Percentiles rank a stretch among this genome's conserved stretches.
Conservation (phyloP, 2,888 invertebrate genomes). For the Xanthostigma xanthostigma region DNA sequence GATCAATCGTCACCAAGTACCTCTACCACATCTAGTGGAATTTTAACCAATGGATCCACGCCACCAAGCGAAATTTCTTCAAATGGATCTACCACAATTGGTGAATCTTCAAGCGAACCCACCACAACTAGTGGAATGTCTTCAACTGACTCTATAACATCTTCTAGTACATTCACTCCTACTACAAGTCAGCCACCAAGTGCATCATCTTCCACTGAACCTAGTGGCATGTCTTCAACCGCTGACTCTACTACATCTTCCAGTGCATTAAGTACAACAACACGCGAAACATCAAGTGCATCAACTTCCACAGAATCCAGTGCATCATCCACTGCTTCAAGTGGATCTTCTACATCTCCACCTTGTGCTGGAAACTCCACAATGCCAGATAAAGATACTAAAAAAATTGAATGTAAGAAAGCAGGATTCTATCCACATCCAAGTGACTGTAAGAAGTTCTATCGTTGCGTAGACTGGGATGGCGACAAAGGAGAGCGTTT, state of each 20-base stretch:
- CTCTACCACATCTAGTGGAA: too few species aligned
- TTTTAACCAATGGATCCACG: too few species aligned
- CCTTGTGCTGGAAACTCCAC: background rate
- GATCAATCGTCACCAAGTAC: too few species aligned
- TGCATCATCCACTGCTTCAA: conserved; percentile 7
- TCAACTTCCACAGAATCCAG: conserved; percentile 5
- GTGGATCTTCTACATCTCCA: conserved; percentile 4
- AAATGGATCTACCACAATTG: too few species aligned
- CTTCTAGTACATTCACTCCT: too few species aligned
- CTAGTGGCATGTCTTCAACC: background rate
- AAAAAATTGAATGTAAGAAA: conserved; percentile 15
- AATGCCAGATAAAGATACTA: conserved; percentile 11
- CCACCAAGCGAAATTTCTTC: too few species aligned
- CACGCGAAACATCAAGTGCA: background rate
- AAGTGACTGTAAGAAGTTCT: conserved; percentile 23
- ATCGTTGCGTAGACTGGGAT: conserved; percentile 20
- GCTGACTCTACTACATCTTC: background rate
- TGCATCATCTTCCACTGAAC: conserved; percentile 4
- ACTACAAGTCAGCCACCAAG: background rate
- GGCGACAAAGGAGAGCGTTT: conserved; percentile 11
- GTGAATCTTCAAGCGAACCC: too few species aligned
- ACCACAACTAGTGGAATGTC: too few species aligned
- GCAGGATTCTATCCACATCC: conserved; percentile 22
- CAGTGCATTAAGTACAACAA: background rate
- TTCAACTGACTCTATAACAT: too few species aligned